A percentile compares a stretch with the other conserved stretches of the same genome.
phyloP scores from a whole-genome alignment of 2,797 vertebrate genomes.

The Momotus momota region DNA sequence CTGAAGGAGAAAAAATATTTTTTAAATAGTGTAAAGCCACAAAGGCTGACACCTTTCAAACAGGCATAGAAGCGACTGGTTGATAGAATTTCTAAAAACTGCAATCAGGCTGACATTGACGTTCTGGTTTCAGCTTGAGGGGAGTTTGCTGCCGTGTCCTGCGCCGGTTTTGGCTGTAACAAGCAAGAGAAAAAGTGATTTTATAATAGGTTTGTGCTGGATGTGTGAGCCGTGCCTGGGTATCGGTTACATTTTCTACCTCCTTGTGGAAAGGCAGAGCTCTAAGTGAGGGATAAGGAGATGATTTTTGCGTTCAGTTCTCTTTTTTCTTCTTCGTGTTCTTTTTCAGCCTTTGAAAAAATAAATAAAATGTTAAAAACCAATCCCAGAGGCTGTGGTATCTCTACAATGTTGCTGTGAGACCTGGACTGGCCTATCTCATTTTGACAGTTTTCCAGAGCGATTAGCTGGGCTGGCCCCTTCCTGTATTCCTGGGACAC shows the following conservation, averaged over 20 bases:
- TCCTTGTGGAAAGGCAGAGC: background rate
- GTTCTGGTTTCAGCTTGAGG: background rate
- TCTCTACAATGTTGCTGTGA: background rate
- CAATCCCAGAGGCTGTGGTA: background rate
- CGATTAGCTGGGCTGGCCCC: background rate
- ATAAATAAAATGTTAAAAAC: background rate
- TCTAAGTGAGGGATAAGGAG: background rate
- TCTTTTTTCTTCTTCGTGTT: background rate
- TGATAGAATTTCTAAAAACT: too few relatives aligned
- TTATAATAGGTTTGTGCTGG: background rate
- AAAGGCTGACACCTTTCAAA: background rate
- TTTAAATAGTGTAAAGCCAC: background rate
- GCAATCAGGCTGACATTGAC: background rate
- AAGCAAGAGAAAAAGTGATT: background rate
- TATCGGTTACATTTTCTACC: background rate
- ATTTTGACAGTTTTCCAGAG: background rate
- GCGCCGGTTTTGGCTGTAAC: background rate
- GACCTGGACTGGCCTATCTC: background rate
- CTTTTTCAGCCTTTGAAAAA: background rate
- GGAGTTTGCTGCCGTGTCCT: background rate
- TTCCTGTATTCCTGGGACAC: background rate
- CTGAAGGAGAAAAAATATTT: background rate
- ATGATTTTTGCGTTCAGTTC: background rate
- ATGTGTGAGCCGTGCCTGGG: background rate
- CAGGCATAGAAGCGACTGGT: background rate